Evolutionary conservation across 2,888 invertebrate species (phyloP).

Genomic region (Empis livida): DNA sequence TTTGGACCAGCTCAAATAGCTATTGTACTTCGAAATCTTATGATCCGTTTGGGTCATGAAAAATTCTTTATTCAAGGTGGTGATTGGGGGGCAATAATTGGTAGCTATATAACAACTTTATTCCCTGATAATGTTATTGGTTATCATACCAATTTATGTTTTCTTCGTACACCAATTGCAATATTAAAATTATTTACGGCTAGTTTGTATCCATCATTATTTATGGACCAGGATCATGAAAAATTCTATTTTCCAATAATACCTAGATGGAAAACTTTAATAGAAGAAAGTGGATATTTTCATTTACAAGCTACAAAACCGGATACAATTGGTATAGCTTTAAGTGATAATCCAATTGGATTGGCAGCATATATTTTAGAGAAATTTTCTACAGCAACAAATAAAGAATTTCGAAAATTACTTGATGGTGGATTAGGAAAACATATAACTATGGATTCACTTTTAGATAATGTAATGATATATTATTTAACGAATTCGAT

Average conservation of each 20-base stretch:
- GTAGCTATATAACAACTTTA: slow-evolving; percentile 45
- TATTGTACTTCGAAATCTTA: slow-evolving; percentile 48
- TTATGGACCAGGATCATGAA: slow-evolving; percentile 40
- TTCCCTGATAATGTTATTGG: slow-evolving; percentile 48
- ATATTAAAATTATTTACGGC: slow-evolving; percentile 37
- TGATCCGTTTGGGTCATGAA: slow-evolving; percentile 50
- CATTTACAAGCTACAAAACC: slow-evolving; percentile 82
- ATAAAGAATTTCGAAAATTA: slow-evolving; percentile 37
- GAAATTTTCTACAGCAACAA: slow-evolving; percentile 66
- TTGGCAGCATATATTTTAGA: slow-evolving; percentile 83
- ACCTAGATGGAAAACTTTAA: slow-evolving; percentile 16
- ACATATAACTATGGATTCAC: slow-evolving; percentile 38
- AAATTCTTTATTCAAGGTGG: slow-evolving; percentile 62
- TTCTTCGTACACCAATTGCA: slow-evolving; percentile 23
- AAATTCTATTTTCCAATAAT: slow-evolving; percentile 38
- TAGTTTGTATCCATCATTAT: slow-evolving; percentile 41
- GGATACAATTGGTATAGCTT: slow-evolving; percentile 56
- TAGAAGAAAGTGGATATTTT: slow-evolving; percentile 46
- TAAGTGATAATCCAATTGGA: slow-evolving; percentile 52
- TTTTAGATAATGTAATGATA: slow-evolving; percentile 63
- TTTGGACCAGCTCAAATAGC: slow-evolving; percentile 43
- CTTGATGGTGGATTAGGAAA: slow-evolving; percentile 52
- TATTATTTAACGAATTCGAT: slow-evolving; percentile 64
- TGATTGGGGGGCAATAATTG: slow-evolving; percentile 67
- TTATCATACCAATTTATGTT: slow-evolving; percentile 50